Conservation (phyloP, 2,113 vertebrate genomes). For the Trematocara unimaculatum region DNA sequence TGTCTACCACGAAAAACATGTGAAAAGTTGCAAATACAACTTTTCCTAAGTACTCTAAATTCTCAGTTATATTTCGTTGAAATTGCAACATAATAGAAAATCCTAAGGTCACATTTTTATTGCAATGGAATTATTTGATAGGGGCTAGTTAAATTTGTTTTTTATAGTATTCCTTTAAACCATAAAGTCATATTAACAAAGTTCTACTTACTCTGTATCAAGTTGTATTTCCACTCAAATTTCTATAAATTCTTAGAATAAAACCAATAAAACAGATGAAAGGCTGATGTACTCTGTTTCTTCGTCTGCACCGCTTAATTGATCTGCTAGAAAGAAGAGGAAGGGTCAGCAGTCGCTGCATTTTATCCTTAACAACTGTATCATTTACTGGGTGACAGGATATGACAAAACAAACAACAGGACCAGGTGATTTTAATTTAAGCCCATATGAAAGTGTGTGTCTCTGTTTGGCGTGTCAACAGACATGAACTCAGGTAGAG, state of each 20-base stretch:
- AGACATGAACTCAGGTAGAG: neutral
- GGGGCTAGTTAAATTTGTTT: neutral
- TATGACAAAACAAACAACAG: neutral
- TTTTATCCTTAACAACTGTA: neutral
- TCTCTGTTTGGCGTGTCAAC: constrained; percentile 22
- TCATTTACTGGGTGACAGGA: constrained; percentile 11
- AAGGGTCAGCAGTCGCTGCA: neutral
- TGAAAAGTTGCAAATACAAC: neutral
- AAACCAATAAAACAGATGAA: neutral
- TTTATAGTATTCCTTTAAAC: neutral
- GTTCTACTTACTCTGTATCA: constrained; percentile 10
- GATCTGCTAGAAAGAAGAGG: neutral
- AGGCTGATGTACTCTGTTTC: neutral
- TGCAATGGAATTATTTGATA: neutral
- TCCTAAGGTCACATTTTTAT: neutral
- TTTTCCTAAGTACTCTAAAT: neutral
- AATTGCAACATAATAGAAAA: neutral
- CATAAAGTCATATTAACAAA: neutral
- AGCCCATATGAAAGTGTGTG: neutral
- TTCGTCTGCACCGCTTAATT: neutral
- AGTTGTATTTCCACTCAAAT: neutral
- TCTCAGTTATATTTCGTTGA: neutral
- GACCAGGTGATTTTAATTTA: neutral
- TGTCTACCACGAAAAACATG: neutral
- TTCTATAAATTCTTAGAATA: neutral